Base-by-base conservation (phyloP, 2,888 invertebrate species). In the Nesidiocoris tenuis region DNA sequence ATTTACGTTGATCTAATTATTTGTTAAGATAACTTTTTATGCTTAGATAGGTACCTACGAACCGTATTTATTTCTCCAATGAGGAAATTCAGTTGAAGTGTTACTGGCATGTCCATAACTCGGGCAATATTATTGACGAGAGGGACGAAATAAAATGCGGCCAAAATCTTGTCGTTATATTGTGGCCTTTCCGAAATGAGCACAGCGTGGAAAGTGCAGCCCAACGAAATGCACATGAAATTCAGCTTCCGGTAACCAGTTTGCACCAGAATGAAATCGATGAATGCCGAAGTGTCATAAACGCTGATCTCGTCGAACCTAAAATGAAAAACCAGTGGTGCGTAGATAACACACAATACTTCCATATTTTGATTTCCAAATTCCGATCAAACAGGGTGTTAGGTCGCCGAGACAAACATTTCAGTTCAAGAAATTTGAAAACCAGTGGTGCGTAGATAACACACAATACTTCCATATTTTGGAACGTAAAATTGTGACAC, bases 111-210 rank as follows among this genome's bases (percentile, higher is more conserved):
- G 17, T 59, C 18, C 61, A 24, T 5, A 2, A n/a, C 19, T 1
- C 17, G 1, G 12, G n/a, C 18, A 16, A 72, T 72, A 17, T 72
- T 72, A 61, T 63, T 72, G 61, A 72, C 61, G 22, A 72, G 63
- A 9, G 72, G 61, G 18, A 16, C 23, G 22, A 72, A 72, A 16
- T 72, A 72, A 1, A 72, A 1, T 1, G 72, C 72, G 5, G 61
- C 72, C n/a, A n/a, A 25, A 22, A 87, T 86, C 57, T 92, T 85
- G 63, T 88, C 87, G 80, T 91, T 90, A 1, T 90, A 89, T 79
- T 90, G 86, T 0, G 90, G 89, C 79, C 88, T 84, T 17, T 88
- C 86, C 0, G 91, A 89, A 68, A 92, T 86, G 82, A 91, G 85
- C 1, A 25, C 61, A 2, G 72, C 54, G 24, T 72, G 72, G 5